A percentile compares a stretch with the other conserved stretches of the same genome.
Conservation (phyloP, 2,113 vertebrate genomes). For the Hippocampus barbouri region DNA sequence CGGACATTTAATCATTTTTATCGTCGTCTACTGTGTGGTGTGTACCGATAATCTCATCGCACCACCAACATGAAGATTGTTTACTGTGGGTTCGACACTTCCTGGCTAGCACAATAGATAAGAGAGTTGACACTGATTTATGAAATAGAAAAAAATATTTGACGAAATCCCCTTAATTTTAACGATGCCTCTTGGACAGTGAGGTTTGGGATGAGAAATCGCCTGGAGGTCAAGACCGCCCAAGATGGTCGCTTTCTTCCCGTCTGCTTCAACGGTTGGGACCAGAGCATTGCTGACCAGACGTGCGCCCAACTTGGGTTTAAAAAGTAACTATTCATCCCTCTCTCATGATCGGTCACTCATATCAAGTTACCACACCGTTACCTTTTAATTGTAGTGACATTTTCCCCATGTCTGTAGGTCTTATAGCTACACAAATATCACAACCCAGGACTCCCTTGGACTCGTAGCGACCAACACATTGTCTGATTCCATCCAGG, state of each 20-base stretch:
- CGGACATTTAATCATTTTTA: too few relatives aligned
- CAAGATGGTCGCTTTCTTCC: conserved; percentile 60
- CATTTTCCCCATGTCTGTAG: neutral
- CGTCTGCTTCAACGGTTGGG: conserved; percentile 59
- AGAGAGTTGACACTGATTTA: neutral
- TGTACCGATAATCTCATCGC: too few relatives aligned
- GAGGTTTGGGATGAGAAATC: conserved; percentile 34
- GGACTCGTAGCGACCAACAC: conserved; percentile 26
- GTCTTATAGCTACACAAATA: neutral
- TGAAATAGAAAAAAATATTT: neutral
- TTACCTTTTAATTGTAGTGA: neutral
- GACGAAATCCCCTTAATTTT: neutral
- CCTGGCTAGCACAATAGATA: too few relatives aligned
- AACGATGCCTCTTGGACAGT: conserved; percentile 41
- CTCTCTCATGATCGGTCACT: neutral
- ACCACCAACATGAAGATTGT: too few relatives aligned
- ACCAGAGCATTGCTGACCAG: conserved; percentile 30
- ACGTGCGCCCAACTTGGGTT: conserved; percentile 66
- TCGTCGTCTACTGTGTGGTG: too few relatives aligned
- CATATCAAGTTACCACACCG: neutral
- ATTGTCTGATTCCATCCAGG: conserved; percentile 41
- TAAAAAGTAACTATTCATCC: conserved; percentile 42
- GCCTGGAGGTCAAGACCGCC: conserved; percentile 55
- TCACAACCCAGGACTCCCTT: conserved; percentile 16
- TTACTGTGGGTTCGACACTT: too few relatives aligned